These are phyloP conservation scores for Auanema sp. DNA, from an alignment of 2,888 invertebrate genomes.

Conservation along the genomic window DNA sequence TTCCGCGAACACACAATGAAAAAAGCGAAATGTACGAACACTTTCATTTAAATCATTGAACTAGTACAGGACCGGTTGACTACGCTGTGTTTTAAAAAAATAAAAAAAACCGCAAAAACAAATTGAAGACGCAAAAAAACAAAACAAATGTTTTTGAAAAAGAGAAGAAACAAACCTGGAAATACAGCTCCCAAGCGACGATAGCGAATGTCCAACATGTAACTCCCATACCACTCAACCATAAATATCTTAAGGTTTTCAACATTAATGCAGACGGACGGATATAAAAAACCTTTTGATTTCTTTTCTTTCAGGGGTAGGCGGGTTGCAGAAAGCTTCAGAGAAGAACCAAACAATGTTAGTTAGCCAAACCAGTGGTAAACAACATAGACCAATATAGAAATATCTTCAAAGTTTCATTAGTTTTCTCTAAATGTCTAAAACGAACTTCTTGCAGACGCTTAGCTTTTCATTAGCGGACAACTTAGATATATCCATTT, in stretches of 20 bases:
- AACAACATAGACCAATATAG: slow-evolving; percentile 31
- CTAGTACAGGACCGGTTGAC: no score
- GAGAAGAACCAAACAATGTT: slow-evolving; percentile 42
- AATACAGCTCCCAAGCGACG: slow-evolving; percentile 35
- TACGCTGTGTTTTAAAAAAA: neutral
- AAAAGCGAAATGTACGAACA: no score
- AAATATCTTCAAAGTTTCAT: slow-evolving; percentile 32
- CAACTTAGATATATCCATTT: slow-evolving; percentile 38
- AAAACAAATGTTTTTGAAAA: neutral
- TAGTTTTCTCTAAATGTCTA: neutral
- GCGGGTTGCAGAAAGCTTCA: slow-evolving; percentile 36
- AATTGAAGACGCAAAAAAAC: no score
- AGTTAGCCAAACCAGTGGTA: slow-evolving; percentile 41
- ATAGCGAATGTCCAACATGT: slow-evolving; percentile 32
- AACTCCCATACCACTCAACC: slow-evolving; percentile 28
- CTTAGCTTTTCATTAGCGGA: slow-evolving; percentile 28
- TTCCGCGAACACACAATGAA: no score
- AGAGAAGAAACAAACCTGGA: slow-evolving; percentile 27
- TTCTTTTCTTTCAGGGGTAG: slow-evolving; percentile 23
- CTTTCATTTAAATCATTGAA: no score
- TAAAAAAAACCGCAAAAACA: slow-evolving; percentile 1
- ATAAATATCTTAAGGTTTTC: slow-evolving; percentile 15
- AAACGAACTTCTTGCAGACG: slow-evolving; percentile 35
- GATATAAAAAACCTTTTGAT: slow-evolving; percentile 33
- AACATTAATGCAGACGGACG: neutral